Evolutionary conservation across 2,888 invertebrate genomes (phyloP), one percentile per base, ranked within the genome.

Genomic region (Blastobasis lacticolella): DNA sequence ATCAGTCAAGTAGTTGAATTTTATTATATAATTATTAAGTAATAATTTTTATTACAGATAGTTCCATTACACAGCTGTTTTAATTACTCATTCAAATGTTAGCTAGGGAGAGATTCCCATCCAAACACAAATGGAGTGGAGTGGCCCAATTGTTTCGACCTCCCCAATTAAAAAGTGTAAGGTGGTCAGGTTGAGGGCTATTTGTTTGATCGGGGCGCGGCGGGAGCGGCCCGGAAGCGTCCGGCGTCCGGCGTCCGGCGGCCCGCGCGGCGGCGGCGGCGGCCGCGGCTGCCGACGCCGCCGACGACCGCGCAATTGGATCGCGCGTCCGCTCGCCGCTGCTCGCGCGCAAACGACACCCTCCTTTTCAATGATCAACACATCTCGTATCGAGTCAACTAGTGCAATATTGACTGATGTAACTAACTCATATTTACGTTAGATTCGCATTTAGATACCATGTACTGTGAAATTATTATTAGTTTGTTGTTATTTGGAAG

Each of bases 121-220:
- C 23, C 75, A 81, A 85, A 81, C 79, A 76, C 70, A 74, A 69
- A 62, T 69, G 62, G 61, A 69, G 42, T 40, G 41, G 1, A 23
- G 64, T 69, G 81, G 83, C 85, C 87, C 79, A 87, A 85, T 87
- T 88, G 78, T 79, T 83, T 68, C 69, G 84, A 81, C 87, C 86
- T 85, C 79, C 67, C 78, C 83, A 87, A 87, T 88, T 87, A 87
- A 84, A 86, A 87, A 78, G 73, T 79, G 77, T 82, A 78, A 85
- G 84, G 84, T 85, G 83, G 81, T 75, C 73, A 68, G 66, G 65
- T 61, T 66, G 66, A 62, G 62, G 46, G 63, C 64, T 49, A 49
- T 54, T 49, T 48, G 66, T 68, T 63, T 55, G 58, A 52, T 54
- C 57, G 57, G 52, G 52, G 57, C 54, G 60, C 78, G 78, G 75